Evolutionary conservation across 2,113 vertebrate genomes (phyloP).

Genomic region (Nothobranchius kuhntae): DNA sequence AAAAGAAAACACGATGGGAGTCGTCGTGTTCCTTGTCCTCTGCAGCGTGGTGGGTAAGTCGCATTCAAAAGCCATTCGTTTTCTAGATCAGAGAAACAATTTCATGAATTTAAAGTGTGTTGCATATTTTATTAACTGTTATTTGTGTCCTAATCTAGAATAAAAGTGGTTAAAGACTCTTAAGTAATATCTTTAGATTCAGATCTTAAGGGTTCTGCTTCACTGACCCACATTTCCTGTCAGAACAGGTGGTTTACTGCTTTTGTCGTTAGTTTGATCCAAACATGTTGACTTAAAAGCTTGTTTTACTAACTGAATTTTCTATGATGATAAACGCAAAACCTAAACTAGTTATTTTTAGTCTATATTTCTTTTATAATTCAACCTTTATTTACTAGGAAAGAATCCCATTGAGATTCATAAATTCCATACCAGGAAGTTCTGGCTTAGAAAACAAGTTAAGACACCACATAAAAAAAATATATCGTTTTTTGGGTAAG

Average conservation of each 20-base stretch:
- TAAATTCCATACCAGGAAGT: no score
- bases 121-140: not conserved
- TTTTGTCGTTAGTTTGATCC: not conserved
- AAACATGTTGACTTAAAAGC: not conserved
- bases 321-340: no score
- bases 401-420: no score
- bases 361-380: no score
- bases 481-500: no score
- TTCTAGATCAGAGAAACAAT: not conserved
- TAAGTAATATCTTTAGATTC: no score
- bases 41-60: constrained; percentile 67
- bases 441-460: no score
- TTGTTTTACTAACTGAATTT: not conserved
- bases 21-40: constrained; percentile 37
- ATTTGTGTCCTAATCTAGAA: not conserved
- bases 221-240: constrained; percentile 73
- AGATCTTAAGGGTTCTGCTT: constrained; percentile 43
- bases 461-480: no score
- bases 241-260: constrained; percentile 50
- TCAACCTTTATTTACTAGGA: no score
- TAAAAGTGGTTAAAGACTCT: no score
- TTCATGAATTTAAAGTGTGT: not conserved
- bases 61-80: not conserved
- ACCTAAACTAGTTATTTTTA: no score
- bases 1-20: constrained; percentile 34